These are phyloP conservation scores for Strigamia maritima DNA, from an alignment of 2,888 invertebrate species.

Conservation along the genomic window DNA sequence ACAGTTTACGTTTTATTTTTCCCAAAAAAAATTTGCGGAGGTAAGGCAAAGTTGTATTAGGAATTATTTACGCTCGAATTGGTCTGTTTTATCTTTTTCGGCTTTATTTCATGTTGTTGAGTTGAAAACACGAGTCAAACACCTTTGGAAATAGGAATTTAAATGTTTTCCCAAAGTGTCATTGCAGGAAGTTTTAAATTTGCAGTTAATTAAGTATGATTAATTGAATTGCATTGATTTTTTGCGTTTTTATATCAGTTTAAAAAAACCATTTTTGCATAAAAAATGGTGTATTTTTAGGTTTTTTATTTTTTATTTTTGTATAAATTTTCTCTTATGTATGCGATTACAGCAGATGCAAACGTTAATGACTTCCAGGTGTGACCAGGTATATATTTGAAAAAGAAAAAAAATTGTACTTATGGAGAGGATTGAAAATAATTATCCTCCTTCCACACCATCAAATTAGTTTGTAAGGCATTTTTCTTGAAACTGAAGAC, in stretches of 20 bases:
- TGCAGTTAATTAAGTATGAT: neutral
- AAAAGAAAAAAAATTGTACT: neutral
- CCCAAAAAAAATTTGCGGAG: neutral
- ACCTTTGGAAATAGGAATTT: neutral
- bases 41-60: neutral
- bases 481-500: slow-evolving; percentile 10
- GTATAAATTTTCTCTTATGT: neutral
- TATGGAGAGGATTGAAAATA: neutral
- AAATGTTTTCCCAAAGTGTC: neutral
- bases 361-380: slow-evolving; percentile 11
- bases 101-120: neutral
- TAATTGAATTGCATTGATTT: too few species aligned
- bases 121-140: neutral
- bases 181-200: neutral
- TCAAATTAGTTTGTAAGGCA: neutral
- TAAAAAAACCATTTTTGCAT: neutral
- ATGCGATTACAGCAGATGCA: slow-evolving; percentile 17
- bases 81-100: neutral
- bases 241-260: too few species aligned
- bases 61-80: neutral
- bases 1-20: neutral
- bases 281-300: slow-evolving; percentile 2
- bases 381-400: neutral
- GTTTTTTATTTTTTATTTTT: neutral
- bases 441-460: neutral